These are phyloP conservation scores for Eptatretus burgeri DNA, from an alignment of 2,113 vertebrate genomes.

Conservation along the genomic window DNA sequence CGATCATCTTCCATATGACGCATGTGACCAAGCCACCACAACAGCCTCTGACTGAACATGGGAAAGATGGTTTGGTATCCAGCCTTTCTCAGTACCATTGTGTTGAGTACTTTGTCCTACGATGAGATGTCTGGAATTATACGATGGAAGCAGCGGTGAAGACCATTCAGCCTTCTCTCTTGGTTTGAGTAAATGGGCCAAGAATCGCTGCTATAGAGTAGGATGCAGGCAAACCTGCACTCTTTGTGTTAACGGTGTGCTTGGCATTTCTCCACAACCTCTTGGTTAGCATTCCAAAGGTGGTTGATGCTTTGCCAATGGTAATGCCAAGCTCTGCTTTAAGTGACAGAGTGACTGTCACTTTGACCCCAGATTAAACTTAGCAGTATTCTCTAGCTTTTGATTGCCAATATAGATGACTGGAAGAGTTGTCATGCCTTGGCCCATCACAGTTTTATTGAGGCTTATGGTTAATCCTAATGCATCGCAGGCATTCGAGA, in stretches of 20 bases:
- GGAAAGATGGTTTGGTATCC: background rate
- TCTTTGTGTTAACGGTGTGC: background rate
- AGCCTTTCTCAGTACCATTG: background rate
- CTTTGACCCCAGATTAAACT: background rate
- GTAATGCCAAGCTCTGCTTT: background rate
- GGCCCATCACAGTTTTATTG: background rate
- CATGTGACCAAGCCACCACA: background rate
- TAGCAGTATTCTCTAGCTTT: background rate
- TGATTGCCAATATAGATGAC: background rate
- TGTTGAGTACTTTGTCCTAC: background rate
- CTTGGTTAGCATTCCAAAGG: background rate
- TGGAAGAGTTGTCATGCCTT: background rate
- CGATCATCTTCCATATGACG: background rate
- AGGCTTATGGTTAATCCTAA: background rate
- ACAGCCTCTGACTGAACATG: background rate
- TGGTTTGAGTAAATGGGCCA: background rate
- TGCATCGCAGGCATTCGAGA: background rate
- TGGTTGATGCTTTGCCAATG: background rate
- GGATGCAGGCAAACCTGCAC: background rate
- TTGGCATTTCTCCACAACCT: background rate
- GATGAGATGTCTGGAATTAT: background rate
- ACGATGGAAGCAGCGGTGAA: background rate
- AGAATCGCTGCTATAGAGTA: background rate
- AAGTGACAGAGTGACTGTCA: background rate
- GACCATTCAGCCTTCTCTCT: background rate